Conservation (phyloP, 2,888 invertebrate species). For the Apotomis capreana region DNA sequence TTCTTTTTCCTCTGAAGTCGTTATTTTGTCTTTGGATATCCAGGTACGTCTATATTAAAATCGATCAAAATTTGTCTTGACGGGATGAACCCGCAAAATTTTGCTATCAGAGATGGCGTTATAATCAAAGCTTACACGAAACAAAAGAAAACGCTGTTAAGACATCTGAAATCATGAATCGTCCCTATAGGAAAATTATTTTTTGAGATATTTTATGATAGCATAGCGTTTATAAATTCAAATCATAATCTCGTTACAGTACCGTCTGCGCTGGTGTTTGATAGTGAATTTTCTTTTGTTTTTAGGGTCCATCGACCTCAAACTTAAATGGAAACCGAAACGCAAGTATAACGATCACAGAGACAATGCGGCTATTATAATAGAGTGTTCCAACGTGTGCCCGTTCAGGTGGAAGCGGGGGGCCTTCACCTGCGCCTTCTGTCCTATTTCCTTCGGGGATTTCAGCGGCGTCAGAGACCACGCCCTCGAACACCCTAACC, state of each 20-base stretch:
- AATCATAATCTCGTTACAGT: constrained; percentile 23
- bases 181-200: no score
- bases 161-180: no score
- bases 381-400: constrained; percentile 71
- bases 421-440: constrained; percentile 68
- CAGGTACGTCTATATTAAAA: no score
- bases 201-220: no score
- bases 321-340: constrained; percentile 67
- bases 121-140: no score
- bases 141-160: no score
- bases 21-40: no score
- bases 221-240: no score
- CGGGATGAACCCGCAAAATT: no score
- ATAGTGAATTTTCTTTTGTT: constrained; percentile 70
- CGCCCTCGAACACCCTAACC: constrained; percentile 58
- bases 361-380: constrained; percentile 72
- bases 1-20: no score
- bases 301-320: constrained; percentile 66
- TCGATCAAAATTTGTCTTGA: no score
- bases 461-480: constrained; percentile 64
- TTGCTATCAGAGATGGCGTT: no score
- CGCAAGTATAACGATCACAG: constrained; percentile 74
- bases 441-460: constrained; percentile 65
- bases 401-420: constrained; percentile 75
- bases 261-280: constrained; percentile 45